Evolutionary conservation across 1,140 invertebrate genomes (phyloP).

Genomic region (Hesperophylax magnus): DNA sequence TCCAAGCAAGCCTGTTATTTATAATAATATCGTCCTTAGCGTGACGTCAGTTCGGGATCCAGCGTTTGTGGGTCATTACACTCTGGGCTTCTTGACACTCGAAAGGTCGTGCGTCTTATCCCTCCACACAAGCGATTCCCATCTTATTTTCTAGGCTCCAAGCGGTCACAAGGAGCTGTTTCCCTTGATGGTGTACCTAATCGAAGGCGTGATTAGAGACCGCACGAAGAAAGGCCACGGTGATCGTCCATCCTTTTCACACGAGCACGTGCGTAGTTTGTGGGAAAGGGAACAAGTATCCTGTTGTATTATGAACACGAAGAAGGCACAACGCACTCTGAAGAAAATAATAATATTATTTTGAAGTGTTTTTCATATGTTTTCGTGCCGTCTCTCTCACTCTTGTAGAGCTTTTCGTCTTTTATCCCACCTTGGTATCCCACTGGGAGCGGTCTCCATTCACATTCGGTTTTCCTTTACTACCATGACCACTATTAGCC

Average conservation of each 20-base stretch:
- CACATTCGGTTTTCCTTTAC: conserved; percentile 17
- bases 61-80: conserved; percentile 9
- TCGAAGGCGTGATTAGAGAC: background rate
- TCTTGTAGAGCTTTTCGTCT: background rate
- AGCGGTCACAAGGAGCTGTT: background rate
- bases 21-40: background rate
- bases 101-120: background rate
- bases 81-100: background rate
- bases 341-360: background rate
- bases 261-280: background rate
- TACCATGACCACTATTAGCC: background rate
- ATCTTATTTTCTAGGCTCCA: background rate
- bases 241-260: background rate
- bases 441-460: conserved; percentile 14
- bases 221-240: conserved; percentile 13
- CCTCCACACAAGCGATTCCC: background rate
- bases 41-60: conserved; percentile 5
- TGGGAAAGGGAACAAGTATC: background rate
- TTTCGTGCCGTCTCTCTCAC: conserved; percentile 4
- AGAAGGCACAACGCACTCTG: conserved; percentile 27
- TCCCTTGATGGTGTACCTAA: background rate
- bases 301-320: conserved; percentile 21
- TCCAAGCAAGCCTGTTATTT: background rate
- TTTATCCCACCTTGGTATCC: background rate
- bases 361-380: conserved; percentile 24